Base-by-base conservation (phyloP, 37 sponge, comb jelly and placozoan genomes). In the Beroe ovata region DNA sequence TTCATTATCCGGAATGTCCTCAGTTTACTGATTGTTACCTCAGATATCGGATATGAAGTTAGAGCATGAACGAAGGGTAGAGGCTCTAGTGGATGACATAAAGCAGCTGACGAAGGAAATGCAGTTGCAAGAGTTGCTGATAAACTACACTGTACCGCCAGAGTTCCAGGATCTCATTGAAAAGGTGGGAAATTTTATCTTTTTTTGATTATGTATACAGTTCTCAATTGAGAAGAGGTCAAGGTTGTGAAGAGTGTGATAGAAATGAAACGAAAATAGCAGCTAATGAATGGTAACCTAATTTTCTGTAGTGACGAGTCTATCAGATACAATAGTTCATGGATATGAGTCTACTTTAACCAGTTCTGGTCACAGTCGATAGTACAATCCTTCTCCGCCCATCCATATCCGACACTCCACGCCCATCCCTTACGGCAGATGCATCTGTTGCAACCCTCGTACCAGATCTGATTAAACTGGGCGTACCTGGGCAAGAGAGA, bases 51-150 rank as follows among this genome's bases (percentile, higher is more conserved):
- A 94, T 60, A 71, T 94, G 91, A 91, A 90, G 63, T 91, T 60
- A 19, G 97, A 97, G 60, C 93, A 89, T 72, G 93, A 93, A 58
- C 64, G 92, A 22, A 95, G 95, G 89, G 93, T 91, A 40, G 95
- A 95, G 60, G 92, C 88, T n/a, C 69, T 94, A 2, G 14, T 94
- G 91, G 92, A 92, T 37, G 93, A 91, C 39, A 93, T 97, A 41
- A 90, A 95, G 18, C 92, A 94, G 72, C 71, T 95, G 54, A 91
- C 91, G 32, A 91, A 88, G 54, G 94, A 97, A 64, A 63, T 97
- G 60, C 64, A 90, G 72, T 88, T 95, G 14, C 92, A 97, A 41
- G 66, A 60, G 3, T 71, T 97, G 23, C 60, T 92, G 39, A 92
- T 97, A 25, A 77, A 97, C 90, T 41, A 81, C 59, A 94, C 66